Evolutionary conservation across 2,113 vertebrate genomes (phyloP).

Genomic region (Hippocampus abdominalis): DNA sequence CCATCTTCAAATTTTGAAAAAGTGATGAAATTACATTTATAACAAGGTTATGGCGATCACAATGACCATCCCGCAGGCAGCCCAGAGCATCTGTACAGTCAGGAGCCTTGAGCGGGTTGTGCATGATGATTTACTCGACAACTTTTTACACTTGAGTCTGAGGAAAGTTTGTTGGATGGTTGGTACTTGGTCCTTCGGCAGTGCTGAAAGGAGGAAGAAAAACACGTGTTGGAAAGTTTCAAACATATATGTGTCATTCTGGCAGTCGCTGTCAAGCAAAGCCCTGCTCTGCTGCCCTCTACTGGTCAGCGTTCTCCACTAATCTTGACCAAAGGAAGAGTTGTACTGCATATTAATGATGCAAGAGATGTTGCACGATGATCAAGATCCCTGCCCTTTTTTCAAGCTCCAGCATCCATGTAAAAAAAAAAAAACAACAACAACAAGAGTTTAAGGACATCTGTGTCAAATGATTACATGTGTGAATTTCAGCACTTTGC

Average conservation of each 20-base stretch:
- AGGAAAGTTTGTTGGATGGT: conserved; percentile 53
- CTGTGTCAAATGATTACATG: neutral
- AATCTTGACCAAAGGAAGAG: neutral
- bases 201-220: conserved; percentile 49
- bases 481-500: neutral
- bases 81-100: conserved; percentile 45
- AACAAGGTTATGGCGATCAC: conserved; percentile 63
- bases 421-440: neutral
- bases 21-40: conserved; percentile 57
- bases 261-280: neutral
- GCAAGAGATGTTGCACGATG: no score
- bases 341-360: no score
- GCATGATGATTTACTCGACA: conserved; percentile 56
- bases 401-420: neutral
- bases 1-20: conserved; percentile 46
- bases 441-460: neutral
- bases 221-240: neutral
- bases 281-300: neutral
- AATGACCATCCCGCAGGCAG: conserved; percentile 54
- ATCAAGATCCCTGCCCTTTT: no score
- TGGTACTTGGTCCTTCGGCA: conserved; percentile 54
- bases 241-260: neutral
- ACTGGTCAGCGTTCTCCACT: neutral
- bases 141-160: conserved; percentile 61
- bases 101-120: conserved; percentile 52